Conservation (phyloP, 92 coral and sea anemone species). For the Paragorgia papillata region DNA sequence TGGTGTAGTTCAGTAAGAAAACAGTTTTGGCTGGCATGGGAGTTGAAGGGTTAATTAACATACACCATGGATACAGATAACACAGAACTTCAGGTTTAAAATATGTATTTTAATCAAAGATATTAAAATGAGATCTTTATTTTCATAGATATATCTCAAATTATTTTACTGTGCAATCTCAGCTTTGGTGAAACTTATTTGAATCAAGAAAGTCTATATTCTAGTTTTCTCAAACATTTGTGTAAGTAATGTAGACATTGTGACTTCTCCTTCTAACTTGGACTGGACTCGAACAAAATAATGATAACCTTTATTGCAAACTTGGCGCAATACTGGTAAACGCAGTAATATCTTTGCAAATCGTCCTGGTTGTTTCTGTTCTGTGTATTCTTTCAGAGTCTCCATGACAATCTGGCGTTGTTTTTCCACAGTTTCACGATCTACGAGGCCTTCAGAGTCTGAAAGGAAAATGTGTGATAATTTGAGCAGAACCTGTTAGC, state of each 20-base stretch:
- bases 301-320: slow-evolving; percentile 90
- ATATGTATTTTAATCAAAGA: too few species aligned
- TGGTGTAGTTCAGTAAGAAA: too few species aligned
- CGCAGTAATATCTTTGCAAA: slow-evolving; percentile 91
- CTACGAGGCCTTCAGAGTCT: slow-evolving; percentile 79
- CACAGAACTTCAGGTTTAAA: too few species aligned
- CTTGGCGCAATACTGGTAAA: slow-evolving; percentile 92
- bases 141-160: too few species aligned
- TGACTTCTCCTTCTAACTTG: slow-evolving; percentile 90
- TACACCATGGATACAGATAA: too few species aligned
- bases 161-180: not conserved
- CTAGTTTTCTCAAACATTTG: slow-evolving; percentile 86
- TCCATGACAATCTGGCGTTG: slow-evolving; percentile 76
- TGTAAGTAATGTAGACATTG: slow-evolving; percentile 87
- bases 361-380: slow-evolving; percentile 78
- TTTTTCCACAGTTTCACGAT: slow-evolving; percentile 66
- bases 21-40: too few species aligned
- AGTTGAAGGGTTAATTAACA: too few species aligned
- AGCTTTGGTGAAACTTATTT: too few species aligned
- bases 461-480: not conserved
- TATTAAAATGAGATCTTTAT: too few species aligned
- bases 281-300: slow-evolving; percentile 84
- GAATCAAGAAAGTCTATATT: too few species aligned
- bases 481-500: not conserved
- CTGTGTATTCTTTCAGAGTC: slow-evolving; percentile 83